Base-by-base conservation (phyloP, 1,140 invertebrate genomes). In the Bombus confusus region DNA sequence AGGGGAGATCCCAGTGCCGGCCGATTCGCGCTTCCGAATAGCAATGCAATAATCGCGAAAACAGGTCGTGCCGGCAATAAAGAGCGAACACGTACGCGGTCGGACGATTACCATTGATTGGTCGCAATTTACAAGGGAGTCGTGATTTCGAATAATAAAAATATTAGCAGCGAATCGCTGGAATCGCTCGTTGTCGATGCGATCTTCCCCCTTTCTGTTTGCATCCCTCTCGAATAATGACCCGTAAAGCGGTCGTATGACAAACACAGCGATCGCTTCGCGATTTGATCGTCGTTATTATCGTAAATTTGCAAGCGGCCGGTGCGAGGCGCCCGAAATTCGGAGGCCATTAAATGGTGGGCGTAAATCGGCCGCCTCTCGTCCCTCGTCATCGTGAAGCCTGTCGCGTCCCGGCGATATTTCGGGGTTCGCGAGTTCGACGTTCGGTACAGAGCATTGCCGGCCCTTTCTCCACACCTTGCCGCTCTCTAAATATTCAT, bases 401-500 rank as follows among this genome's bases (percentile, higher is more conserved):
- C 41, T 25, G 72, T n/a, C 59, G 41, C 80, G 80, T 83, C 5
- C 31, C 80, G 15, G 0, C 80, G 25, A 80, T 79, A 66, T 73
- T 75, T 41, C 28, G 68, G 62, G 57, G 28, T 25, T 57, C 13
- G 34, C 1, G 18, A 59, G 2, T 76, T 37, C 37, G 84, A 57
- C 1, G 6, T 64, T 39, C 25, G 22, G 25, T 6, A 12, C 9
- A n/a, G 39, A 43, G 12, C 12, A 5, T 52, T 1, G 62, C 77
- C 59, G 73, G 37, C n/a, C 85, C 86, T 85, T 89, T 82, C 79
- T 83, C 75, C 41, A 22, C 62, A 52, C 52, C 66, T 74, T 80
- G 81, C 39, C 66, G n/a, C 39, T 62, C 75, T 57, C 83, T 89
- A 90, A 90, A 90, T 90, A 90, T 90, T 90, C 88, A 90, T 87